Base-by-base conservation (phyloP, 2,113 vertebrate genomes). In the Todiramphus chloris region DNA sequence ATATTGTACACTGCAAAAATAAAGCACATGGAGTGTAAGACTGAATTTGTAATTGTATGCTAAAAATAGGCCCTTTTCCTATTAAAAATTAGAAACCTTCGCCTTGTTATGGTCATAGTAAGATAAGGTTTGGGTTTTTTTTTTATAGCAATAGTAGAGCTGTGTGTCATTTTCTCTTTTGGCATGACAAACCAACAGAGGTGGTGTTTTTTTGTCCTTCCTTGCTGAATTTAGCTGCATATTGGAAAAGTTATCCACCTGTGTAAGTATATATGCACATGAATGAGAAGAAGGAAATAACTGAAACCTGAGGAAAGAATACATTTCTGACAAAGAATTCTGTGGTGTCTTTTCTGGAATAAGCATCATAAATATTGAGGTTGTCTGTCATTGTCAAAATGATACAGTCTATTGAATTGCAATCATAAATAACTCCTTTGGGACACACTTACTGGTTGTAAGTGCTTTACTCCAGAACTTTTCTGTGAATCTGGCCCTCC, bases 351-450 rank as follows among this genome's bases (percentile, higher is more conserved):
- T 83, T 92, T 77, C 70, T 77, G 53, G 53, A 83, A 79, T 2
- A 4, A 5, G 0, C 37, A 7, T 37, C 14, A 10, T 19, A 75
- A 82, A 50, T 31, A 39, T 30, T 0, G 0, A 56, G 6, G 5
- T 43, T 82, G 9, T 25, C 33, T 66, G 13, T 74, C 35, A 69
- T 6, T 74, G n/a, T 48, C 10, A 84, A 56, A 83, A 91, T 48
- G 7, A 83, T 74, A 15, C 31, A 74, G 53, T 59, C 31, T 77
- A 39, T 14, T 43, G 28, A 88, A 82, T 12, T 63, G 6, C 2
- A 12, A 35, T 30, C 9, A 64, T 37, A 68, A 83, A 68, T 28
- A 66, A 56, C 0, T 7, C 10, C 1, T 72, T 64, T 73, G 8
- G 5, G 44, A 46, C 5, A 37, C 35, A 39, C 67, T 81, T 93